Evolutionary conservation across 2,113 vertebrate species (phyloP).

Genomic region (Siphamia tubifer): DNA sequence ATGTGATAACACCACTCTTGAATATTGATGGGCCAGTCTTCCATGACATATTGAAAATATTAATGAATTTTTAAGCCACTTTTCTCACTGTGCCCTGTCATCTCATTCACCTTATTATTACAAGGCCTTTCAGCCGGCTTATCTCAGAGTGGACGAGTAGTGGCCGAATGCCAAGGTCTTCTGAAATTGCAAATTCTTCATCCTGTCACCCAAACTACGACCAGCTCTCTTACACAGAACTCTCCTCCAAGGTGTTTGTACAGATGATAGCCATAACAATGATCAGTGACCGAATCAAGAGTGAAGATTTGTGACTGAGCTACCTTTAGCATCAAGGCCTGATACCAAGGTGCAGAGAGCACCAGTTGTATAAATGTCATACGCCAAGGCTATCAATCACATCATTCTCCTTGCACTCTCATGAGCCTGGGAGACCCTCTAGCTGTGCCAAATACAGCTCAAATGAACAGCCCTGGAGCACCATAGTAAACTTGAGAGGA

Average conservation of each 20-base stretch:
- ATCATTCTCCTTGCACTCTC: neutral
- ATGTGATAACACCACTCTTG: too few relatives aligned
- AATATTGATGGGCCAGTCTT: too few relatives aligned
- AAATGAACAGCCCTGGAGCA: neutral
- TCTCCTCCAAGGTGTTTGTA: slow-evolving; percentile 27
- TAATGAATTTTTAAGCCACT: neutral
- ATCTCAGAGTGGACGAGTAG: neutral
- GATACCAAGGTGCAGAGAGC: neutral
- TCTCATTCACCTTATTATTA: neutral
- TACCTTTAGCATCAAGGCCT: slow-evolving; percentile 18
- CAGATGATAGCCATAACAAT: slow-evolving; percentile 18
- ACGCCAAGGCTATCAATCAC: neutral
- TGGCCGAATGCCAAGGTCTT: slow-evolving; percentile 34
- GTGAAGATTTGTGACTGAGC: slow-evolving; percentile 35
- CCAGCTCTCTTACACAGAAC: neutral
- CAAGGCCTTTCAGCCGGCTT: neutral
- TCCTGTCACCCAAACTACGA: slow-evolving; percentile 29
- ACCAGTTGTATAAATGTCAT: slow-evolving; percentile 29
- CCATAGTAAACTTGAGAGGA: neutral
- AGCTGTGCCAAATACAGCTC: neutral
- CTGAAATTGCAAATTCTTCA: slow-evolving; percentile 48
- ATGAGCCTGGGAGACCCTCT: neutral
- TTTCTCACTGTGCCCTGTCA: neutral
- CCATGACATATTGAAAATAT: neutral
- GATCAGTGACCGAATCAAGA: slow-evolving; percentile 28